A percentile compares a stretch with the other conserved stretches of the same genome.
phyloP scores from a whole-genome alignment of 2,113 vertebrate genomes.

The Chamaea fasciata region DNA sequence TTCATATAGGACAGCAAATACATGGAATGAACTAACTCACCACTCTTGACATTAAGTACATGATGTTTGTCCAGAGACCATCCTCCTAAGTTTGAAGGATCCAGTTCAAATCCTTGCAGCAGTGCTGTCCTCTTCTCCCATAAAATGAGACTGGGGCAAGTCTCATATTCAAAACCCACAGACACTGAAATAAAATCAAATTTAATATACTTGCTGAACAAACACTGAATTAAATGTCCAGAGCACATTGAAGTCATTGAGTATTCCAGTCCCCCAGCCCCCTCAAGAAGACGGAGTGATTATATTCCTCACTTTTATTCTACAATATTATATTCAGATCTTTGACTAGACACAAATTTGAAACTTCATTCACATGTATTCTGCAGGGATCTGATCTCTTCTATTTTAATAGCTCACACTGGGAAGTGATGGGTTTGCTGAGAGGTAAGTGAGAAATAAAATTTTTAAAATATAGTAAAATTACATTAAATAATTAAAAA shows the following conservation, averaged over 20 bases:
- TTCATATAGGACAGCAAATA: neutral
- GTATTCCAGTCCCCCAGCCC: neutral
- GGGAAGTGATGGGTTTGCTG: conserved; percentile 17
- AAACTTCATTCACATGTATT: conserved; percentile 43
- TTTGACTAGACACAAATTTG: conserved; percentile 43
- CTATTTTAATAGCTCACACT: conserved; percentile 1
- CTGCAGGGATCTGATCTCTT: conserved; percentile 28
- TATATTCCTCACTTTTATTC: conserved; percentile 10
- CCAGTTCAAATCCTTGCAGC: conserved; percentile 94
- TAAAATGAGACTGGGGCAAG: conserved; percentile 91
- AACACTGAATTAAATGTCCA: neutral
- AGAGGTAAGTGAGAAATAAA: neutral
- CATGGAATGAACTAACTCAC: conserved; percentile 65
- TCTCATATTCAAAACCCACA: conserved; percentile 98
- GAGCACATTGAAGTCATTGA: neutral
- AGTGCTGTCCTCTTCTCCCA: conserved; percentile 95
- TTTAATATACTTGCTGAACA: neutral
- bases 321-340: conserved; percentile 42
- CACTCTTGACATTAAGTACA: conserved; percentile 90
- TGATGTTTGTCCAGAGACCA: conserved; percentile 98
- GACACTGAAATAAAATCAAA: conserved; percentile 80
- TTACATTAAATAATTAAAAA: neutral
- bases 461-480: neutral
- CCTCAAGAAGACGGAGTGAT: neutral
- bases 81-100: conserved; percentile 91